These are phyloP conservation scores for Xiphorhynchus erythropygius DNA, from an alignment of 2,797 vertebrate genomes.

Conservation along the genomic window DNA sequence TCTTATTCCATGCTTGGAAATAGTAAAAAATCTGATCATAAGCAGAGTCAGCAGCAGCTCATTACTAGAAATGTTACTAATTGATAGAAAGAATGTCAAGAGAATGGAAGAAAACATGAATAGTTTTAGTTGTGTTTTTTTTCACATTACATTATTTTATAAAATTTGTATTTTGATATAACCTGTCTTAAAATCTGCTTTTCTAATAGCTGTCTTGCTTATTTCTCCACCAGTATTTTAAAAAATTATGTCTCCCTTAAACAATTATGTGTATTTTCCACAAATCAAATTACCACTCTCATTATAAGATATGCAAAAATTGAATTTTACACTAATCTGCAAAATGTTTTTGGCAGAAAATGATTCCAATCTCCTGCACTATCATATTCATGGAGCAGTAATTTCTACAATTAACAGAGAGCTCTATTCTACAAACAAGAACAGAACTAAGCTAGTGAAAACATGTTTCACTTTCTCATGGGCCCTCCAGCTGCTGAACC, in stretches of 20 bases:
- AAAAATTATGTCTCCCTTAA: not conserved
- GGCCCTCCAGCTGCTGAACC: not conserved
- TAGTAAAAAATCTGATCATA: not conserved
- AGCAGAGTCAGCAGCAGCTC: not conserved
- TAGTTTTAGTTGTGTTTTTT: fast-evolving
- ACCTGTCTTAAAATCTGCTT: not conserved
- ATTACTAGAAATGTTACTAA: not conserved
- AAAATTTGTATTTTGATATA: not conserved
- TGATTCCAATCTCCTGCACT: not conserved
- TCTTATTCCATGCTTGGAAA: not conserved
- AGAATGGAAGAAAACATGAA: not conserved
- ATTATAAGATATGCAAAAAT: not conserved
- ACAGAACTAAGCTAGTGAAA: not conserved
- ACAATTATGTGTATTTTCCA: not conserved
- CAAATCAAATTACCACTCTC: not conserved
- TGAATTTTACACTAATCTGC: not conserved
- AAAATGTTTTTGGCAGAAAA: not conserved
- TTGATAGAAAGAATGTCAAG: not conserved
- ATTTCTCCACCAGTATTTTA: not conserved
- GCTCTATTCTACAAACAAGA: not conserved
- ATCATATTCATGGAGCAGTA: not conserved
- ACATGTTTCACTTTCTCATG: not conserved
- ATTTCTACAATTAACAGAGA: not conserved
- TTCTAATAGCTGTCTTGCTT: not conserved
- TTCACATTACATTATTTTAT: not conserved